Evolutionary conservation across 2,888 invertebrate genomes (phyloP).

Genomic region (Nephrocerus scutellatus): DNA sequence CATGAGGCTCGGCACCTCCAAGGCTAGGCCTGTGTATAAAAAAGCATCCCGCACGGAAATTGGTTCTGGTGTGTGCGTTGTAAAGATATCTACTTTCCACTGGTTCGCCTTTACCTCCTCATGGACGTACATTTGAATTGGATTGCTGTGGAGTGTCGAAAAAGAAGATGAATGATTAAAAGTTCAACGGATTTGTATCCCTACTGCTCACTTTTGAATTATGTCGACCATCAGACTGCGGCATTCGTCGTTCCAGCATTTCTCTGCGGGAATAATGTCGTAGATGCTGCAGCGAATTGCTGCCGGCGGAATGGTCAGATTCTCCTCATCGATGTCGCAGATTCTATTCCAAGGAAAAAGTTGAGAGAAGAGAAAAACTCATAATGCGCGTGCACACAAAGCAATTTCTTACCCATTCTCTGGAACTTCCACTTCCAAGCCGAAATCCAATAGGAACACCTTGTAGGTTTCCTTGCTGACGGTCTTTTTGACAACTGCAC

Average conservation of each 20-base stretch:
- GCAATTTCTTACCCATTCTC: conserved; percentile 49
- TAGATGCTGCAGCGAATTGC: conserved; percentile 56
- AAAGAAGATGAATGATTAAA: not conserved
- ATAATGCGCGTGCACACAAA: not conserved
- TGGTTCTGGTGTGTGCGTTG: conserved; percentile 31
- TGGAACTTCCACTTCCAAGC: conserved; percentile 50
- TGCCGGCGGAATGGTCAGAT: conserved; percentile 49
- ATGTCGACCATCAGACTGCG: conserved; percentile 54
- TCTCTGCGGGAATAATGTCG: conserved; percentile 51
- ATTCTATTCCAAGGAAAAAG: conserved; percentile 41
- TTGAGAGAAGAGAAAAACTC: not conserved
- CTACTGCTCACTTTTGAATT: conserved; percentile 52
- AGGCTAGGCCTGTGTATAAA: conserved; percentile 40
- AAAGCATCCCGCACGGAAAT: conserved; percentile 48
- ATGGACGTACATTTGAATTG: conserved; percentile 28
- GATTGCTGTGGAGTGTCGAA: conserved; percentile 25
- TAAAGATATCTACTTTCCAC: conserved; percentile 47
- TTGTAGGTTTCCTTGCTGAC: conserved; percentile 44
- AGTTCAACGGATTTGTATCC: not conserved
- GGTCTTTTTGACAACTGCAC: conserved; percentile 45
- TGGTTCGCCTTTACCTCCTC: conserved; percentile 26
- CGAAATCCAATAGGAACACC: conserved; percentile 61
- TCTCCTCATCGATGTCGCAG: conserved; percentile 48
- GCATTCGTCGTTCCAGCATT: conserved; percentile 53
- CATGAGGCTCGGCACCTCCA: conserved; percentile 26